Evolutionary conservation across 2,113 vertebrate species (phyloP).

Genomic region (Apodemus speciosus): DNA sequence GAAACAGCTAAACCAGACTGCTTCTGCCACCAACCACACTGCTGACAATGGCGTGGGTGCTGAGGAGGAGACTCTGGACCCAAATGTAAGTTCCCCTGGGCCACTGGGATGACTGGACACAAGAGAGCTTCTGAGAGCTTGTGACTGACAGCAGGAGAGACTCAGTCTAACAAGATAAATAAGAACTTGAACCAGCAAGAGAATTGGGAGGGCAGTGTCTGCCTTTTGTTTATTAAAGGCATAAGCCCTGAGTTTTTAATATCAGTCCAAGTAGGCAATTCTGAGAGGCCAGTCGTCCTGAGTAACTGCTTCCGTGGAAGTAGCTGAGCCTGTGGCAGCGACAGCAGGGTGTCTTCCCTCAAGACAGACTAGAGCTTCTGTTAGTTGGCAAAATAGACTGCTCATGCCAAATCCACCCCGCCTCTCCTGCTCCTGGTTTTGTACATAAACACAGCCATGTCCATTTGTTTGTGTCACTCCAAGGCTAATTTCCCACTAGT

Average conservation of each 20-base stretch:
- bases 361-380: not conserved
- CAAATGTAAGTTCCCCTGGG: constrained; percentile 89
- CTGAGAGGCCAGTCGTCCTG: not conserved
- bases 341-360: not conserved
- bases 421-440: not conserved
- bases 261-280: not conserved
- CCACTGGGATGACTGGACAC: not conserved
- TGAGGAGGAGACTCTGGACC: constrained; percentile 95
- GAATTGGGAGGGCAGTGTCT: not conserved
- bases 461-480: not conserved
- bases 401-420: not conserved
- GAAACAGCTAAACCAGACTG: constrained; percentile 77
- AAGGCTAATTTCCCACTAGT: not conserved
- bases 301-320: not conserved
- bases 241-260: not conserved
- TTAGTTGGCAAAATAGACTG: not conserved
- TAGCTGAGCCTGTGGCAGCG: not conserved
- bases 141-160: not conserved
- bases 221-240: not conserved
- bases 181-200: not conserved
- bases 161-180: not conserved
- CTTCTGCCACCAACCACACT: constrained; percentile 57
- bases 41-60: constrained; percentile 76
- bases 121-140: not conserved
- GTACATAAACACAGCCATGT: not conserved